phyloP scores from a whole-genome alignment of 2,113 vertebrate species.

The Dermatemys mawii region DNA sequence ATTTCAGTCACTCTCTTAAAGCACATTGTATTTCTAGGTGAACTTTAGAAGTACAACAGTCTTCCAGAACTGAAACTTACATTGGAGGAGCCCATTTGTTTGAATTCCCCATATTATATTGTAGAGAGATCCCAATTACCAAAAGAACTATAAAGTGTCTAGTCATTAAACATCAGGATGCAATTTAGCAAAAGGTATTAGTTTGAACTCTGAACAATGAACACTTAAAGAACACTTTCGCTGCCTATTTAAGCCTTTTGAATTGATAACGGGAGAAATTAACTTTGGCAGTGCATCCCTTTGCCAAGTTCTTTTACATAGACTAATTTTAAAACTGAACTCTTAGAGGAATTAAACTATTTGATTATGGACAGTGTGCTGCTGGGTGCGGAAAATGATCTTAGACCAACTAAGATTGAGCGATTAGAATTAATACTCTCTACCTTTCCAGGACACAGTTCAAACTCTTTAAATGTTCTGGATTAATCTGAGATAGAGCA shows the following conservation, averaged over 20 bases:
- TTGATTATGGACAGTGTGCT: slow-evolving; percentile 48
- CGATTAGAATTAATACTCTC: neutral
- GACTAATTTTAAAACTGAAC: slow-evolving; percentile 45
- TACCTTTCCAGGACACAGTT: neutral
- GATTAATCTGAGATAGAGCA: neutral
- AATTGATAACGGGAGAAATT: slow-evolving; percentile 74
- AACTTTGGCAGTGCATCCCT: slow-evolving; percentile 64
- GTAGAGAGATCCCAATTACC: slow-evolving; percentile 65
- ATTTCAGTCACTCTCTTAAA: neutral
- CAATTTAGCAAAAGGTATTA: slow-evolving; percentile 75
- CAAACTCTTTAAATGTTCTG: neutral
- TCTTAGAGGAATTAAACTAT: slow-evolving; percentile 46
- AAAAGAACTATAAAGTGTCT: slow-evolving; percentile 60
- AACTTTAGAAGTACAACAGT: neutral
- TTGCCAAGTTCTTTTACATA: slow-evolving; percentile 58
- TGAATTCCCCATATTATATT: slow-evolving; percentile 23
- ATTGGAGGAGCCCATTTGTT: slow-evolving; percentile 43
- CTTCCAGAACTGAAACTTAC: slow-evolving; percentile 42
- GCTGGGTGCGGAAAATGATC: slow-evolving; percentile 24
- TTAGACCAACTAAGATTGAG: neutral
- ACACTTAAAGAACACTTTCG: slow-evolving; percentile 63
- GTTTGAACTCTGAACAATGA: slow-evolving; percentile 68
- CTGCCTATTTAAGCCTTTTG: slow-evolving; percentile 69
- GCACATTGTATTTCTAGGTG: neutral
- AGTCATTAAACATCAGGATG: slow-evolving; percentile 74